A percentile compares a stretch with the other conserved stretches of the same genome.
Evolutionary conservation across 2,888 invertebrate species (phyloP).

Genomic region (Parnassius glacialis): DNA sequence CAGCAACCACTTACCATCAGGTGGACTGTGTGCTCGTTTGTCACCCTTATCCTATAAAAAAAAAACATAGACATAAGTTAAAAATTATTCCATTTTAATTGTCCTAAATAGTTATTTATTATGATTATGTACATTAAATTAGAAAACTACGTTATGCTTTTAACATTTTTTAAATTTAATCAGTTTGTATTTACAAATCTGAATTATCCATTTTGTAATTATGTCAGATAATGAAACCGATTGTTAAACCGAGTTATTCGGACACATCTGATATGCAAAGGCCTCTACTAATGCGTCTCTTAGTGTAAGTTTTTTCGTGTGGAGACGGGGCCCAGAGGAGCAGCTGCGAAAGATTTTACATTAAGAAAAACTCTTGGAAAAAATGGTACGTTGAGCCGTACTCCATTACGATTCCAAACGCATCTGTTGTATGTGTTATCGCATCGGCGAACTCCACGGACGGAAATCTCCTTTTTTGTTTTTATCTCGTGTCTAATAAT

Average conservation of each 20-base stretch:
- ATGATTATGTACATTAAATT: too few species aligned
- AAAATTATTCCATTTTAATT: too few species aligned
- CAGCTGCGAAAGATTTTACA: slow-evolving; percentile 22
- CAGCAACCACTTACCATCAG: too few species aligned
- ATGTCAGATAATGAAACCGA: not conserved
- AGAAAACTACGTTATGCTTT: too few species aligned
- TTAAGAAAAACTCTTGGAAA: slow-evolving; percentile 15
- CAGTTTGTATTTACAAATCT: too few species aligned
- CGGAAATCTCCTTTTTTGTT: slow-evolving; percentile 20
- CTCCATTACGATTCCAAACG: slow-evolving; percentile 14
- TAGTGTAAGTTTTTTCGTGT: slow-evolving; percentile 15
- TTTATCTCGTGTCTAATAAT: slow-evolving; percentile 19
- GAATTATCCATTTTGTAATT: not conserved
- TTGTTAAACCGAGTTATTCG: not conserved
- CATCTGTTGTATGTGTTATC: slow-evolving; percentile 16
- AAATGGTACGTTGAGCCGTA: slow-evolving; percentile 7
- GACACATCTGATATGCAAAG: slow-evolving; percentile 1
- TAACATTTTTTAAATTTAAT: too few species aligned
- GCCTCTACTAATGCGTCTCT: slow-evolving; percentile 3
- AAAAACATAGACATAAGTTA: too few species aligned
- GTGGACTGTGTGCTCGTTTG: too few species aligned
- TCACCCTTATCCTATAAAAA: too few species aligned
- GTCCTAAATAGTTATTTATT: too few species aligned
- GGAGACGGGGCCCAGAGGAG: slow-evolving; percentile 5
- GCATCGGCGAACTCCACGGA: slow-evolving; percentile 1